Evolutionary conservation across 2,888 invertebrate genomes (phyloP).

Genomic region (Parnassius mnemosyne): DNA sequence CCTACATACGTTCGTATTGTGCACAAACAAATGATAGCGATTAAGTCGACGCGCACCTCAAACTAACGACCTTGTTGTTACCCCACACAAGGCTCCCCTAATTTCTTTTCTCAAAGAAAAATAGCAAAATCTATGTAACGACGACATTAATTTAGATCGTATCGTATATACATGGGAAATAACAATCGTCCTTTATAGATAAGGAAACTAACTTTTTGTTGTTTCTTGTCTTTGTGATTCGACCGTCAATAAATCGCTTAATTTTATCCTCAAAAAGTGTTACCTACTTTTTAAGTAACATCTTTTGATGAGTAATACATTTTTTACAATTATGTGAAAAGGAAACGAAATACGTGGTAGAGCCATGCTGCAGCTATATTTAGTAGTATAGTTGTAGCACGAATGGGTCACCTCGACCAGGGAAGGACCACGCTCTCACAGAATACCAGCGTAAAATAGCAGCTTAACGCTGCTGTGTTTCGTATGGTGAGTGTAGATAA

Average conservation of each 20-base stretch:
- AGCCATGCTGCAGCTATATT: no score
- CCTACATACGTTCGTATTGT: not conserved
- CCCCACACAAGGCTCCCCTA: conserved; percentile 4
- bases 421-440: no score
- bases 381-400: no score
- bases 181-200: conserved; percentile 3
- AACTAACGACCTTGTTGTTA: conserved; percentile 9
- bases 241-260: not conserved
- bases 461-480: no score
- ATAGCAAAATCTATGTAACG: conserved; percentile 25
- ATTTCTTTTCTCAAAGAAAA: conserved; percentile 14
- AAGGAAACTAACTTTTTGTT: conserved; percentile 7
- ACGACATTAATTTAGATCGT: conserved; percentile 24
- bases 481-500: no score
- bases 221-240: not conserved
- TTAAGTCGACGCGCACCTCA: conserved; percentile 1
- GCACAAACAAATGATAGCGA: conserved; percentile 3
- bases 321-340: no score
- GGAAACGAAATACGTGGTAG: no score
- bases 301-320: no score
- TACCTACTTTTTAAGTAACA: no score
- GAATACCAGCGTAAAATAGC: no score
- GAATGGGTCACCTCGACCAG: no score
- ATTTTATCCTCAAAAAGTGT: no score
- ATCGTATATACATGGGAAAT: conserved; percentile 14